phyloP scores from a whole-genome alignment of 1,140 invertebrate genomes.

The Harlomillsia oculata region DNA sequence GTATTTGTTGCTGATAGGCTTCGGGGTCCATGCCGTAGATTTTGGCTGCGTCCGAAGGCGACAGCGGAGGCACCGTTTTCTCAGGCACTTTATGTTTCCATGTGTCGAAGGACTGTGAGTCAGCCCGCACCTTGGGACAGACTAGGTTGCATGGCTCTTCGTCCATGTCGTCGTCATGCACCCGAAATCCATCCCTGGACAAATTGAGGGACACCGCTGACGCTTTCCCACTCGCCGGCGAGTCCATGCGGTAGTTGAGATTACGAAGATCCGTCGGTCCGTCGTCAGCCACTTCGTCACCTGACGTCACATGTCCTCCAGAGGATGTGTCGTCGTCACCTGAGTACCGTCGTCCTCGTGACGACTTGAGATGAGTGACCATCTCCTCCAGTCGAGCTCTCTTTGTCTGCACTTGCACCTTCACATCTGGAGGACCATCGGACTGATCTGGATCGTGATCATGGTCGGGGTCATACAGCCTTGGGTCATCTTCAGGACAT shows the following conservation, averaged over 20 bases:
- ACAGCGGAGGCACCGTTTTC: constrained; percentile 17
- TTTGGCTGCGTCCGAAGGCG: constrained; percentile 27
- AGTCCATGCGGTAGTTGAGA: background rate
- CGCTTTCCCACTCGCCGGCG: background rate
- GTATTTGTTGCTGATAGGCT: constrained; percentile 33
- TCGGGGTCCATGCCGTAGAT: constrained; percentile 31
- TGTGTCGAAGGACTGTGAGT: background rate
- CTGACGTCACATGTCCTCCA: constrained; percentile 29
- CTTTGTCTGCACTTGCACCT: constrained; percentile 29
- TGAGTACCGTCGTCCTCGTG: constrained; percentile 16
- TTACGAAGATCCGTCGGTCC: constrained; percentile 18
- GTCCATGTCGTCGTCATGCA: constrained; percentile 20
- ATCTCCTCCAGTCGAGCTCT: constrained; percentile 34
- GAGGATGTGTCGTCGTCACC: constrained; percentile 30
- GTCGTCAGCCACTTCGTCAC: constrained; percentile 26
- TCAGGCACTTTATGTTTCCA: constrained; percentile 8
- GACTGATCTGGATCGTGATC: too few species aligned
- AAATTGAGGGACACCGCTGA: constrained; percentile 4
- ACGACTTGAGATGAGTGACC: constrained; percentile 34
- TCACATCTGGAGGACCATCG: background rate
- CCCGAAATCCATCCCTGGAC: constrained; percentile 3
- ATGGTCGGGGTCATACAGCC: background rate
- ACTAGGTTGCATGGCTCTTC: constrained; percentile 32
- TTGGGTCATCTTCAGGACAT: background rate
- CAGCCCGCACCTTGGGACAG: constrained; percentile 8